Evolutionary conservation across 92 coral and sea anemone genomes (phyloP), one percentile per base, ranked within the genome.

Genomic region (Zoanthus sansibaricus): DNA sequence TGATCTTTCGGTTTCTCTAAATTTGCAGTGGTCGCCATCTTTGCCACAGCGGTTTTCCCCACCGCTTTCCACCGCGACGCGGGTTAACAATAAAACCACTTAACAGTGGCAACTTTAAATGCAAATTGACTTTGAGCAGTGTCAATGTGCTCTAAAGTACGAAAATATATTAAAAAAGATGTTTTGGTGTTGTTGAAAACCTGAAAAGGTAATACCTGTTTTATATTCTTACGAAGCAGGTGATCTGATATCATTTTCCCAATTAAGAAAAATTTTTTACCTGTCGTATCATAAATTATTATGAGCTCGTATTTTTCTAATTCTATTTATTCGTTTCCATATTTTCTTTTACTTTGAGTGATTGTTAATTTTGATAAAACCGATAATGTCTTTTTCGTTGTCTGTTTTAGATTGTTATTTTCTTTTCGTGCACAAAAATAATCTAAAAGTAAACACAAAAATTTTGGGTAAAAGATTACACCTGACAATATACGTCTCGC

Each of bases 211-310:
- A 66, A 80, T 80, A 80, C 75, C 85, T 80, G 85, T 64, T 80
- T 80, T 80, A 45, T 80, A 72, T 70, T 80, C 74, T 33, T 52
- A 80, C 6, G 66, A 66, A 66, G 82, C 85, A 80, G 85, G 85
- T 80, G 75, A 9, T 67, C 11, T 66, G 59, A 30, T 44, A 80
- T 80, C 85, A 80, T 67, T 80, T 18, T 66, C 85, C 62, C 16
- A 80, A 80, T 64, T 80, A 80, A 32, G 44, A 64, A 59, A 58
- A 80, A 80, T 30, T 0, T 45, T 31, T 33, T 31, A 62, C 69
- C 69, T 62, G 69, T 17, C 9, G 12, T 49, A 49, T 62, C n/a
- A 62, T 11, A 62, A 7, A 6, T 16, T 30, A 33, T n/a, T 30
- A 33, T n/a, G 14, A 47, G 9, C 7, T 11, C 12, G 1, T 49